Evolutionary conservation across 2,113 vertebrate species (phyloP), one percentile per base, ranked within the genome.

Genomic region (Abramis brama): DNA sequence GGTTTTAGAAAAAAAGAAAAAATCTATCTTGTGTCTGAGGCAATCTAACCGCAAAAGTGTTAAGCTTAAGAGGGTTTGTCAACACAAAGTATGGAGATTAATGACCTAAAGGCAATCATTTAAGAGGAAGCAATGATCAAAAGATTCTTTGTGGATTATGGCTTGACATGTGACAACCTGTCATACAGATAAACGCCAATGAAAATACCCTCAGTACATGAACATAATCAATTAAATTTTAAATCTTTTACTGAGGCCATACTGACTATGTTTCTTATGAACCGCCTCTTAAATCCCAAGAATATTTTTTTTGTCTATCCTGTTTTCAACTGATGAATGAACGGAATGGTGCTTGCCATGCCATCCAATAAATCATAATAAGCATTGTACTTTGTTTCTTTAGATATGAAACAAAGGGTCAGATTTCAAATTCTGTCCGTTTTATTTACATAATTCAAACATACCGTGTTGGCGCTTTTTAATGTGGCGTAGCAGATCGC

Each of bases 31-130:
- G 39, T 25, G 57, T 80, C 33, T n/a, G 23, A 79, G 23, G 27
- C 57, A 45, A 79, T 17, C 12, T 80, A 64, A 80, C 78, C 39
- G 23, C 78, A 80, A 27, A 43, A 21, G 78, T 17, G 45, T 2
- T 47, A 81, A 25, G 23, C 39, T 47, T 81, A 81, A 47, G 23
- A 27, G 79, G 36, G 36, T 64, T 64, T 81, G 59, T 81, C 39
- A 81, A 81, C 59, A 64, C 39, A 23, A 6, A 23, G 6, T 30
- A 6, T 9, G 8, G 3, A 64, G 36, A 55, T 75, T 15, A 79
- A 57, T 79, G 52, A 55, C 60, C 30, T 23, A 25, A 66, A 78
- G 13, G 33, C 30, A 80, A 62, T 27, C 0, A 43, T 47, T 45
- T 50, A 45, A 81, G 25, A 81, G 71, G 39, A 33, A 80, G 39